Percentiles rank a stretch among this genome's conserved stretches.
phyloP scores from a whole-genome alignment of 2,888 invertebrate species.

The Conomelus anceps region DNA sequence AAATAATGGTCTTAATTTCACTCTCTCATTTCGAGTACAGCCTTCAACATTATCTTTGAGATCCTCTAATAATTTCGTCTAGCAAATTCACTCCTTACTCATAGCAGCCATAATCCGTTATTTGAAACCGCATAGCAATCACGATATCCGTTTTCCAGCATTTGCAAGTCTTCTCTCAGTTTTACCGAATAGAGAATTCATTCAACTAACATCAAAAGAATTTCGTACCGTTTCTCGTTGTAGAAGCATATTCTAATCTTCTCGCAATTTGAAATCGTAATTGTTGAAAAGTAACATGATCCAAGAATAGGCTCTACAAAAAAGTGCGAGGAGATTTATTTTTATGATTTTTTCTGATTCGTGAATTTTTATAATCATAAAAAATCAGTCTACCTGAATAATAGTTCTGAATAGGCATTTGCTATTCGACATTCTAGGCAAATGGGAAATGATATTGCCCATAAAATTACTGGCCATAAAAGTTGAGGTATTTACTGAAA shows the following conservation, averaged over 20 bases:
- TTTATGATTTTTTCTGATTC: too few relatives aligned
- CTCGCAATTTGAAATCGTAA: neutral
- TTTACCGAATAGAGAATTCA: neutral
- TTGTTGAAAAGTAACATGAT: neutral
- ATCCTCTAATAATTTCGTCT: too few relatives aligned
- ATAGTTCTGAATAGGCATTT: too few relatives aligned
- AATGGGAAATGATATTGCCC: too few relatives aligned
- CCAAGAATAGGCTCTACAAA: neutral
- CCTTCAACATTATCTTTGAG: neutral
- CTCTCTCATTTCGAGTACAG: neutral
- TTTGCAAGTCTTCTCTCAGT: neutral
- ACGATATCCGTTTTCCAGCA: neutral
- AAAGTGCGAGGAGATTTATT: too few relatives aligned
- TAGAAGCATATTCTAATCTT: neutral
- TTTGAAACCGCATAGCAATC: neutral
- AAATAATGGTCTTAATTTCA: neutral
- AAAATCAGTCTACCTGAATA: too few relatives aligned
- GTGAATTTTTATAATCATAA: too few relatives aligned
- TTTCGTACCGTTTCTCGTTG: neutral
- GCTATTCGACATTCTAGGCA: too few relatives aligned
- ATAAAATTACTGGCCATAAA: too few relatives aligned
- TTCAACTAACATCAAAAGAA: neutral
- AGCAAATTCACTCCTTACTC: neutral
- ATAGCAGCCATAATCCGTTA: neutral
- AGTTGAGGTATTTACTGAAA: too few relatives aligned